phyloP scores from a whole-genome alignment of 2,888 invertebrate genomes.

The Apodemia zela region DNA sequence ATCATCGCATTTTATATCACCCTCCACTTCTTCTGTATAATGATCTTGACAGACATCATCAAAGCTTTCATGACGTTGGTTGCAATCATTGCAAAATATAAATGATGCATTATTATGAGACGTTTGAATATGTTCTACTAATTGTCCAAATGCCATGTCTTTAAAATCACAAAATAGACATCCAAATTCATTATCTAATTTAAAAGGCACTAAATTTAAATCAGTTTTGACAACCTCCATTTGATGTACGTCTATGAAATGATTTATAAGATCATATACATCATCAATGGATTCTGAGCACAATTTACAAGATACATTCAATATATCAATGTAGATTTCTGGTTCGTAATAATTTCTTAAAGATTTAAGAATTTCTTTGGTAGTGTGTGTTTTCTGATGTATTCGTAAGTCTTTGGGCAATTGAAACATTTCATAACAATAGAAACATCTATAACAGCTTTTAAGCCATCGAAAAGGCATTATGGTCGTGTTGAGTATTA shows the following conservation, averaged over 20 bases:
- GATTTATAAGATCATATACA: conserved; percentile 40
- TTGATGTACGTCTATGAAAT: conserved; percentile 37
- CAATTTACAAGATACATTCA: conserved; percentile 42
- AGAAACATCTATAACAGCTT: conserved; percentile 45
- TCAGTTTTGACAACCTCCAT: conserved; percentile 31
- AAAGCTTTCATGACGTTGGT: conserved; percentile 53
- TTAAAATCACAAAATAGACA: conserved; percentile 45
- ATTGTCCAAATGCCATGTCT: conserved; percentile 42
- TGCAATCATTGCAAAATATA: conserved; percentile 47
- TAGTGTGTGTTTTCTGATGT: conserved; percentile 34
- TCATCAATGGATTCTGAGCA: conserved; percentile 36
- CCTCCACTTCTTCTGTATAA: conserved; percentile 33
- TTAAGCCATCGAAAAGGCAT: conserved; percentile 45
- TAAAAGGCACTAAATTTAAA: conserved; percentile 38
- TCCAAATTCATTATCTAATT: conserved; percentile 41
- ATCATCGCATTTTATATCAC: conserved; percentile 30
- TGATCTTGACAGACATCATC: conserved; percentile 50
- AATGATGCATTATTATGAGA: conserved; percentile 39
- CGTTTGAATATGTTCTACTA: conserved; percentile 44
- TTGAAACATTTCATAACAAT: conserved; percentile 42
- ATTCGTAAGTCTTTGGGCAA: conserved; percentile 37
- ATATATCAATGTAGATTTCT: conserved; percentile 43
- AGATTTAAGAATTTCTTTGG: conserved; percentile 34
- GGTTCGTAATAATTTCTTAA: conserved; percentile 36
- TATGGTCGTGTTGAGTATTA: conserved; percentile 42